Evolutionary conservation across 2,888 invertebrate genomes (phyloP).

Genomic region (Hirudinaria manillensis): DNA sequence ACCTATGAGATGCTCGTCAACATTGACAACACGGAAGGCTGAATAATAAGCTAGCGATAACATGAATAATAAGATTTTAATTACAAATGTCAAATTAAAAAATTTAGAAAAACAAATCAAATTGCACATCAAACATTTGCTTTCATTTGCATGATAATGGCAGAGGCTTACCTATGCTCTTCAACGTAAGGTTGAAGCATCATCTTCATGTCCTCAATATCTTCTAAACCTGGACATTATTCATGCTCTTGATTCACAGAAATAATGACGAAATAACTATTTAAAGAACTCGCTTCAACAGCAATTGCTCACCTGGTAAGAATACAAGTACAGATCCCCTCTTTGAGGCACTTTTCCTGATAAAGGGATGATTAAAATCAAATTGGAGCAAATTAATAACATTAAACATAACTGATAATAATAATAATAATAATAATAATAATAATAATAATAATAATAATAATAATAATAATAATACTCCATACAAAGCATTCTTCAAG

Average conservation of each 20-base stretch:
- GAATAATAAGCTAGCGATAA: neutral
- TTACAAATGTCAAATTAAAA: neutral
- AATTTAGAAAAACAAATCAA: too few species aligned
- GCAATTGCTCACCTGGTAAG: conserved; percentile 60
- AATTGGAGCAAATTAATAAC: too few species aligned
- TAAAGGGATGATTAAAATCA: neutral
- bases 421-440: neutral
- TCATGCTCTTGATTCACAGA: neutral
- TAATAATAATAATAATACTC: neutral
- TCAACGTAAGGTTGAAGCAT: conserved; percentile 32
- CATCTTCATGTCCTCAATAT: conserved; percentile 43
- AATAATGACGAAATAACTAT: neutral
- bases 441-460: neutral
- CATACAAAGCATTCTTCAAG: too few species aligned
- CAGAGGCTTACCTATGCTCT: conserved; percentile 7
- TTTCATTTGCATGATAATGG: neutral
- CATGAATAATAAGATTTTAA: neutral
- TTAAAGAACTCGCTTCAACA: too few species aligned
- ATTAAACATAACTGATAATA: neutral
- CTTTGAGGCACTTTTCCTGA: neutral
- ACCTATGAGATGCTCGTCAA: neutral
- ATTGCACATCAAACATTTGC: too few species aligned
- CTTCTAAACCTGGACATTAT: conserved; percentile 39
- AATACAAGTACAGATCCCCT: conserved; percentile 73
- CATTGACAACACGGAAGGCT: neutral